A percentile compares a stretch with the other conserved stretches of the same genome.
Evolutionary conservation across 2,888 invertebrate genomes (phyloP).

Genomic region (Coelinius sp.): DNA sequence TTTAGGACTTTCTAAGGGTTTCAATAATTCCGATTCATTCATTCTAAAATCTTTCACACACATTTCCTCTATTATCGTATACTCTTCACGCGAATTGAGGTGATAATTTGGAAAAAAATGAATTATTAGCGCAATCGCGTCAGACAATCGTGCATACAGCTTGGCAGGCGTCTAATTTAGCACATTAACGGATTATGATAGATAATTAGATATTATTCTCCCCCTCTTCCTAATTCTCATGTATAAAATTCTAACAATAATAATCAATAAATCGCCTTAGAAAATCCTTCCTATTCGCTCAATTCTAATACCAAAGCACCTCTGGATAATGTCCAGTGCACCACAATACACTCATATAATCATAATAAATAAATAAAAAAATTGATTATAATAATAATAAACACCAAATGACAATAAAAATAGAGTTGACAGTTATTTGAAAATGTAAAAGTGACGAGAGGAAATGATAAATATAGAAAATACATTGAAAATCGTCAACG

Average conservation of each 20-base stretch:
- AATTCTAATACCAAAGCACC: neutral
- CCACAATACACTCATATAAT: conserved; percentile 19
- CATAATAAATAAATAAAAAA: conserved; percentile 8
- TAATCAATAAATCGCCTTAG: neutral
- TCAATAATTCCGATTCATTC: neutral
- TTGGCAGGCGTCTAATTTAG: conserved; percentile 61
- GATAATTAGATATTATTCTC: conserved; percentile 29
- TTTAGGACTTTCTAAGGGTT: neutral
- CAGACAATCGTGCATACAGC: conserved; percentile 65
- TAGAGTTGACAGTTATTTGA: conserved; percentile 19
- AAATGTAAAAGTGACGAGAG: conserved; percentile 19
- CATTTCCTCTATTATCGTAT: too few species aligned
- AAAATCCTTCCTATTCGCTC: neutral
- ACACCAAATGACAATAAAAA: conserved; percentile 10
- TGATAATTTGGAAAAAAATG: too few species aligned
- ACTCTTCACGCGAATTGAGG: too few species aligned
- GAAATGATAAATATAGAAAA: neutral
- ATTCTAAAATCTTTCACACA: too few species aligned
- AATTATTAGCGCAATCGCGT: conserved; percentile 56
- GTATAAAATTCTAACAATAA: neutral
- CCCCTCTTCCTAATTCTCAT: neutral
- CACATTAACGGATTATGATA: conserved; percentile 28
- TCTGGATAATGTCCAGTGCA: conserved; percentile 19
- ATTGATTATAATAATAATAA: conserved; percentile 4
- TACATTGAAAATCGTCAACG: conserved; percentile 12